phyloP scores from a whole-genome alignment of 2,113 vertebrate genomes.

The Anser brachyrhynchus region DNA sequence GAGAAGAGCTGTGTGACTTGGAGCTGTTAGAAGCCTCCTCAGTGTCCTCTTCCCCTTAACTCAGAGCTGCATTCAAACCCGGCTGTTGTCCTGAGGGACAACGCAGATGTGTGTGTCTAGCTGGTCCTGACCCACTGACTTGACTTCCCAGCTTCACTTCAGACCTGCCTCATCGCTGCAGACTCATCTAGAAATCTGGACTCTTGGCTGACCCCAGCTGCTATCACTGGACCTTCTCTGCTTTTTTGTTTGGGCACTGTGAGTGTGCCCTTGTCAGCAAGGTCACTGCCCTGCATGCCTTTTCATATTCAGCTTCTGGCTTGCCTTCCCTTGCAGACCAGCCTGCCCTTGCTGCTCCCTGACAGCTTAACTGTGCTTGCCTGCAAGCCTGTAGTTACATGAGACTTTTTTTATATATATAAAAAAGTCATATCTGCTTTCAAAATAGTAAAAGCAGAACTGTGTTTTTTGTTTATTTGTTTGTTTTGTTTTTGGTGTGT shows the following conservation, averaged over 20 bases:
- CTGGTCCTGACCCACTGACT: background rate
- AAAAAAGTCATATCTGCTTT: background rate
- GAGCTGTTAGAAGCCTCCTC: background rate
- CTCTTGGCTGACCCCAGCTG: background rate
- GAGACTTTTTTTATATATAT: too few species aligned
- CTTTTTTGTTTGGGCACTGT: background rate
- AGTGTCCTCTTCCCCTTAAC: too few species aligned
- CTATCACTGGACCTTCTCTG: too few species aligned
- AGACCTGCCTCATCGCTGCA: rapidly evolving
- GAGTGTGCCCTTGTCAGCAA: rapidly evolving
- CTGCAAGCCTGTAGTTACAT: background rate
- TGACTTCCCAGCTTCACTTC: background rate
- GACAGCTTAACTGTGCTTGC: background rate
- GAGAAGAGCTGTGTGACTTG: too few species aligned
- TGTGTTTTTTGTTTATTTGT: too few species aligned
- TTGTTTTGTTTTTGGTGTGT: background rate
- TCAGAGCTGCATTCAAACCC: rapidly evolving
- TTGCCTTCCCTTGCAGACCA: rapidly evolving
- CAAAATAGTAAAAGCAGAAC: background rate
- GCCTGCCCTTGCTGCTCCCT: background rate
- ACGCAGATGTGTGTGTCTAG: too few species aligned
- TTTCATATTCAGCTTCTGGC: rapidly evolving
- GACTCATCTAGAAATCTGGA: background rate
- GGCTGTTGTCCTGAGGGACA: too few species aligned
- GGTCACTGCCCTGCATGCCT: background rate